phyloP scores from a whole-genome alignment of 1,140 invertebrate species.

The Drosophila sucinea region DNA sequence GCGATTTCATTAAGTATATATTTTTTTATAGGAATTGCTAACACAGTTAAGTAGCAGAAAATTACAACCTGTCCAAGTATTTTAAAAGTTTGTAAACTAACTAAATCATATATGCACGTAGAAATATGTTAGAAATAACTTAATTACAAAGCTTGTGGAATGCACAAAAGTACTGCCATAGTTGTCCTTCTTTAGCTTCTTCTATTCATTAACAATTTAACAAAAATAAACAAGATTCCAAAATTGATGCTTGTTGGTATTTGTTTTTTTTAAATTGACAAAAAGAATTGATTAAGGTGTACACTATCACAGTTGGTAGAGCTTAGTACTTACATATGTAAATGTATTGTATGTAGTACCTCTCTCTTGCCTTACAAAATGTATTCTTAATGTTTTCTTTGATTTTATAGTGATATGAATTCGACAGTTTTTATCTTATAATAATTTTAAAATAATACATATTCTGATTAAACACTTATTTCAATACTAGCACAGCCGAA shows the following conservation, averaged over 20 bases:
- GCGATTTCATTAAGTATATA: background rate
- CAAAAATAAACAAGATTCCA: background rate
- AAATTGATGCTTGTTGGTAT: conserved; percentile 8
- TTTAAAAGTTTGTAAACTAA: conserved; percentile 10
- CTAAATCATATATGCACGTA: conserved; percentile 1
- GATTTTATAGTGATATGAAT: conserved; percentile 35
- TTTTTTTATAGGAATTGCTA: background rate
- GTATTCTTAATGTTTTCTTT: conserved; percentile 15
- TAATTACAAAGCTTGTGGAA: background rate
- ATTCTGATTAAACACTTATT: conserved; percentile 32
- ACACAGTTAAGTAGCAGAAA: background rate
- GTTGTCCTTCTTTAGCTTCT: no score
- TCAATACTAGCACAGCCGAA: conserved; percentile 23
- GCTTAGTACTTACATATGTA: conserved; percentile 27
- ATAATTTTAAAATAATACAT: conserved; percentile 30
- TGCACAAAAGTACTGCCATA: no score
- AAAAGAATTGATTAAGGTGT: conserved; percentile 21
- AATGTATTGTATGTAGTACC: conserved; percentile 18
- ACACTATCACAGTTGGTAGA: conserved; percentile 61
- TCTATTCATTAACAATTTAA: no score
- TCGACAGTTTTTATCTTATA: conserved; percentile 25
- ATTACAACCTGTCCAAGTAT: conserved; percentile 11
- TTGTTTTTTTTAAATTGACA: conserved; percentile 36
- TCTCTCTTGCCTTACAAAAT: background rate
- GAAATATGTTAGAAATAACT: conserved; percentile 28